Evolutionary conservation across 2,888 invertebrate species (phyloP), one percentile per base, ranked within the genome.

Genomic region (Hemaris fuciformis): DNA sequence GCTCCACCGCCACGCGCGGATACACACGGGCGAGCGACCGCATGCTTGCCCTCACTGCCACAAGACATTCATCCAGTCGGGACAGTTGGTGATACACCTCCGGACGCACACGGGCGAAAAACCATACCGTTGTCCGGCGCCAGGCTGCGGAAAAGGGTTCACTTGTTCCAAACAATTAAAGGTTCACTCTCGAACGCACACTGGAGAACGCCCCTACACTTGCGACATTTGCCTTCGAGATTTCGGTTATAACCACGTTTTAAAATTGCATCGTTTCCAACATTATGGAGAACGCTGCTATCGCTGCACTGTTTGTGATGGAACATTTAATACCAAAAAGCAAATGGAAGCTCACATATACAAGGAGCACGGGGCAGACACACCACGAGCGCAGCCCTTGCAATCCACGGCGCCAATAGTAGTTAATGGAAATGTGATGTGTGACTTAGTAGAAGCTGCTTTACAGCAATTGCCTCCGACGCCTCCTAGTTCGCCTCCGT

Each of bases 221-320:
- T 98, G 98, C 85, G 97, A 98, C 81, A 97, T 98, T 69, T 98
- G 98, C 79, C 96, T 97, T 65, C 96, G 98, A 69, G 96, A 96
- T 61, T 98, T 98, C 80, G 98, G 98, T 7, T 98, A 98, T 87
- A 98, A 98, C 82, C 98, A 98, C 83, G 98, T 98, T 3, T 89
- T 98, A 64, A 98, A 98, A 85, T 89, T 98, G 61, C 98, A 98
- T 83, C 95, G 96, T 68, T 97, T 98, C 38, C 97, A 97, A 72
- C 98, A 98, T 85, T 97, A 97, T 75, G 98, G 98, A 0, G 97
- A 98, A 81, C 97, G 98, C 77, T 97, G 98, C 65, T 98, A 98
- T 90, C 97, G 98, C 76, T 98, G 98, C 85, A 98, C 97, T 2
- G 96, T 98, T 23, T 98, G 98, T 85, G 96, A 97, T 76, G 96